Base-by-base conservation (phyloP, 1,140 invertebrate genomes). In the Nomia melanderi region DNA sequence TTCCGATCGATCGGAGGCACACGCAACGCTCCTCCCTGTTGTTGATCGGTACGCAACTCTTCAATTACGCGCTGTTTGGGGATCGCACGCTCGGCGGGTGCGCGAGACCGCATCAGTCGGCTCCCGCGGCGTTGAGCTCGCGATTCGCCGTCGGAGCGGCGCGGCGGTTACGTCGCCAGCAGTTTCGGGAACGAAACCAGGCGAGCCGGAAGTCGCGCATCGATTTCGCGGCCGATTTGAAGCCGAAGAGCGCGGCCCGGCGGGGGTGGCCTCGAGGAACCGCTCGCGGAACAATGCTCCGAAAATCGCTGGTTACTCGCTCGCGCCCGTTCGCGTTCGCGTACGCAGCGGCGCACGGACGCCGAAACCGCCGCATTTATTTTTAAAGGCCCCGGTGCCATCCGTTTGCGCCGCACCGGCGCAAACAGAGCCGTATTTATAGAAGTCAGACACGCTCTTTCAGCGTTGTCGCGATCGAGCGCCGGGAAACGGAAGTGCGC, bases 391-490 rank as follows among this genome's bases (percentile, higher is more conserved):
- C 14, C 6, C 25, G 47, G 20, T 33, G 25, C 9, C 23, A 25
- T 17, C n/a, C 5, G 14, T 7, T 25, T 17, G 27, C 27, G 27
- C 54, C 14, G 7, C 11, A 17, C 9, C 23, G 23, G n/a, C 17
- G 5, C 65, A 44, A 56, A 20, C 25, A 23, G 33, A 8, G 8
- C 50, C 12, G 6, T 70, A 70, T 70, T 70, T 70, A 59, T 59
- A 70, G 54, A 57, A 59, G 60, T 44, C 23, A 17, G 27, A 31
- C 25, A 31, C 36, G 25, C 65, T 56, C 17, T 53, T 33, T 53
- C 9, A 11, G 5, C 50, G 31, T 36, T 54, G n/a, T 63, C n/a
- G 39, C 62, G 36, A 44, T 63, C 39, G 39, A 41, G 39, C 39
- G 36, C 53, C 44, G 29, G 8, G 31, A 11, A 66, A 25, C 64